Evolutionary conservation across 2,113 vertebrate species (phyloP).

Genomic region (Sylvietta virens): DNA sequence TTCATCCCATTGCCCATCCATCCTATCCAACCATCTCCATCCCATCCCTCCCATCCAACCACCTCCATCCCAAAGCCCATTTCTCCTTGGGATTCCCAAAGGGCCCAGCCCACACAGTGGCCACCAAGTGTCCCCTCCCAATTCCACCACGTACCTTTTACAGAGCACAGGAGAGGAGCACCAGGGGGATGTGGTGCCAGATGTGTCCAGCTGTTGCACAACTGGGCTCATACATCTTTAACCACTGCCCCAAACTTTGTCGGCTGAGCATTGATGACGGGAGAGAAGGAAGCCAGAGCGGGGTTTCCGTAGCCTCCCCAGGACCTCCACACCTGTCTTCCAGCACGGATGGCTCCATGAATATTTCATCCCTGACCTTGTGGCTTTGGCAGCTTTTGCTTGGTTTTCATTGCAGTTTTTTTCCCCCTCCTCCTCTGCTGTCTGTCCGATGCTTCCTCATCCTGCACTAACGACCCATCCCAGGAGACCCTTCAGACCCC

Average conservation of each 20-base stretch:
- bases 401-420: background rate
- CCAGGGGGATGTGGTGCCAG: background rate
- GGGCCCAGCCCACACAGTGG: background rate
- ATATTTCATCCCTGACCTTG: constrained; percentile 15
- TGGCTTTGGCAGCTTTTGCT: background rate
- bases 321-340: background rate
- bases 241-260: background rate
- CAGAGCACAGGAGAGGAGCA: background rate
- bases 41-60: accelerated
- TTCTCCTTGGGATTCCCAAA: background rate
- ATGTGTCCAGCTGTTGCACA: background rate
- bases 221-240: background rate
- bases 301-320: background rate
- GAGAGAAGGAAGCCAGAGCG: background rate
- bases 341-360: background rate
- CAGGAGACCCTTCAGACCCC: background rate
- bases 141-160: background rate
- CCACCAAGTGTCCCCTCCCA: background rate
- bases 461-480: background rate
- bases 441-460: background rate
- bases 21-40: background rate
- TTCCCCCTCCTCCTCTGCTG: background rate
- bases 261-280: background rate
- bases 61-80: background rate
- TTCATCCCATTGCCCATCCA: background rate